Percentiles rank a stretch among this genome's conserved stretches.
These are phyloP conservation scores for Myotis vivesi DNA, from an alignment of 2,797 vertebrate species.

Conservation along the genomic window DNA sequence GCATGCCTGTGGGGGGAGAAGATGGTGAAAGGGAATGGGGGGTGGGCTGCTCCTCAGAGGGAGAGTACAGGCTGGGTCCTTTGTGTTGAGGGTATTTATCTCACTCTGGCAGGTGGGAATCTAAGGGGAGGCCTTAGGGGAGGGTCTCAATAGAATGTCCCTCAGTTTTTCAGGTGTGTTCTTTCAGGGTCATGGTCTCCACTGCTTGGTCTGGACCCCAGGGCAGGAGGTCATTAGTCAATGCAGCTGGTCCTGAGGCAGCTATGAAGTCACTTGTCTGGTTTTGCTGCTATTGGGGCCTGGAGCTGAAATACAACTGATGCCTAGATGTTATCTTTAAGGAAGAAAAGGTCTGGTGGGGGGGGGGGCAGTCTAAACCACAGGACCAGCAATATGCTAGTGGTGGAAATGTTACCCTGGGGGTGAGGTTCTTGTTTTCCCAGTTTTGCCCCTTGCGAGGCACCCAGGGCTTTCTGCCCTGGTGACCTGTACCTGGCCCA, in stretches of 20 bases:
- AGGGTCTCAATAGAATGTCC: not conserved
- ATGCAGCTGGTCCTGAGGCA: not conserved
- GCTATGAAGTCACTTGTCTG: not conserved
- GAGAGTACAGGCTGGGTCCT: not conserved
- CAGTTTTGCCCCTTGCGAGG: not conserved
- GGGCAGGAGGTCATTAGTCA: not conserved
- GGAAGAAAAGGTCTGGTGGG: not conserved
- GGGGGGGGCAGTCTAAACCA: not conserved
- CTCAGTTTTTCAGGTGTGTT: not conserved
- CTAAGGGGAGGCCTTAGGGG: not conserved
- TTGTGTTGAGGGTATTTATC: not conserved
- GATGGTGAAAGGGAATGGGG: not conserved
- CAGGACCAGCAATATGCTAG: not conserved
- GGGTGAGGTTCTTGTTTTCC: not conserved
- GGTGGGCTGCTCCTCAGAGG: not conserved
- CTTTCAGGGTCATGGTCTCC: not conserved
- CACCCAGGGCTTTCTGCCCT: not conserved
- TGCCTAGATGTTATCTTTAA: not conserved
- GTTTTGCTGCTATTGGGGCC: not conserved
- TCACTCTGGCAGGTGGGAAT: not conserved
- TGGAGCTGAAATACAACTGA: not conserved
- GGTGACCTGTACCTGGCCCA: not conserved
- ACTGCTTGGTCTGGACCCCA: not conserved
- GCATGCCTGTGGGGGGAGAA: not conserved
- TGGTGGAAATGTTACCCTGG: not conserved